Base-by-base conservation (phyloP, 2,113 vertebrate species). In the Chinchilla lanigera region DNA sequence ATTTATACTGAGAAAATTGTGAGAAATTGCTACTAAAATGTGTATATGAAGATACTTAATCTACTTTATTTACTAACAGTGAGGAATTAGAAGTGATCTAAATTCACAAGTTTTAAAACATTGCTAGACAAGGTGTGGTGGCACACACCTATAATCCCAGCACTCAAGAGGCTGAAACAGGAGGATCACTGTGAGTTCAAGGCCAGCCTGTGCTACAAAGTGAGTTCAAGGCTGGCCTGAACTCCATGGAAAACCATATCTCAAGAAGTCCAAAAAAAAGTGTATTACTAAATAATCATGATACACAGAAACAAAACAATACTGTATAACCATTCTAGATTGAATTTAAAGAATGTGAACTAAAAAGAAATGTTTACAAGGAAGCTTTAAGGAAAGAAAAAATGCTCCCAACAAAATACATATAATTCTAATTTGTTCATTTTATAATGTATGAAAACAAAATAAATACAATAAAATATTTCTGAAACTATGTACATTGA, bases 1-100 rank as follows among this genome's bases (percentile, higher is more conserved):
- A 73, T 90, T 90, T 90, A 93, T 87, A 60, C 86, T 93, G 93
- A 97, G 90, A 91, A 96, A 92, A 67, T 65, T 33, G 19, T 94
- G 52, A 63, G 12, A 85, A 69, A 50, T 47, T 90, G 7, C 1
- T 56, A 82, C 17, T 44, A 30, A 94, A 90, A 69, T 52, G 9
- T 19, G 61, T 35, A 20, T 35, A 35, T n/a, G 52, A 58, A 86
- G 13, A 61, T 38, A 52, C 65, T 28, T 75, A 67, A 28, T 77
- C 50, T 5, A 33, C 24, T 44, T 4, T n/a, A 54, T 60, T 83
- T 93, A 86, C 71, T 77, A 75, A 80, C 16, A 69, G 17, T 28
- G 58, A 35, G 8, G 24, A 19, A 52, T 61, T 88, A 41, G 16
- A 33, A 75, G 19, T 67, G 2, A 52, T 60, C 16, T 78, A 80